Percentiles rank a stretch among this genome's conserved stretches.
These are phyloP conservation scores for Peromyscus nudipes DNA, from an alignment of 2,797 vertebrate genomes.

Conservation along the genomic window DNA sequence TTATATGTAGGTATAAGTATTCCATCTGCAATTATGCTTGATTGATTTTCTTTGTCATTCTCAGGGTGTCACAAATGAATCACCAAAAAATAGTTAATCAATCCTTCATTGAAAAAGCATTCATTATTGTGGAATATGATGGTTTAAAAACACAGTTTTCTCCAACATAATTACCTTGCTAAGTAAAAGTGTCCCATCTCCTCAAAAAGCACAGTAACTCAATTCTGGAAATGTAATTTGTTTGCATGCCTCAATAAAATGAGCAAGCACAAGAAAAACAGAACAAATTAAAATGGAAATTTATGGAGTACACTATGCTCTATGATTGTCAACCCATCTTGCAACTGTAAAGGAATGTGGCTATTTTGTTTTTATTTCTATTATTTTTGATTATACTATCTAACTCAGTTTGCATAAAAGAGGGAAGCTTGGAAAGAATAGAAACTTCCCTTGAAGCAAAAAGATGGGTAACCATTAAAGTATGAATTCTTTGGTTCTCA, in stretches of 20 bases:
- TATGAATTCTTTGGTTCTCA: background rate
- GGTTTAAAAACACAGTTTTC: conserved; percentile 62
- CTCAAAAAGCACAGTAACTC: conserved; percentile 62
- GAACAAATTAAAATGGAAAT: conserved; percentile 36
- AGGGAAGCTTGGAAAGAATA: background rate
- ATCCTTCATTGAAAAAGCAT: conserved; percentile 68
- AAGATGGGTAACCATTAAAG: background rate
- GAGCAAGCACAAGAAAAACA: conserved; percentile 48
- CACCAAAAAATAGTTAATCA: conserved; percentile 47
- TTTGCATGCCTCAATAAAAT: background rate
- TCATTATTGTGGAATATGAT: conserved; percentile 58
- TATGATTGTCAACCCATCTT: conserved; percentile 4
- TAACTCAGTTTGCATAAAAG: conserved; percentile 41
- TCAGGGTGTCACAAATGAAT: conserved; percentile 64
- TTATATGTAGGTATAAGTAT: conserved; percentile 49
- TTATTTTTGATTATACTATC: background rate
- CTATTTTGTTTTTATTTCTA: background rate
- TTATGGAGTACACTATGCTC: background rate
- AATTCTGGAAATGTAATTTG: conserved; percentile 54
- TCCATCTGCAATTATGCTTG: conserved; percentile 71
- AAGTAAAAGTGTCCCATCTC: conserved; percentile 55
- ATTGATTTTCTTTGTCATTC: conserved; percentile 73
- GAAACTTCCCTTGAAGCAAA: background rate
- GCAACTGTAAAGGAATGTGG: background rate
- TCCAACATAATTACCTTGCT: conserved; percentile 64